phyloP scores from a whole-genome alignment of 2,888 invertebrate species.

The Hedya salicella region DNA sequence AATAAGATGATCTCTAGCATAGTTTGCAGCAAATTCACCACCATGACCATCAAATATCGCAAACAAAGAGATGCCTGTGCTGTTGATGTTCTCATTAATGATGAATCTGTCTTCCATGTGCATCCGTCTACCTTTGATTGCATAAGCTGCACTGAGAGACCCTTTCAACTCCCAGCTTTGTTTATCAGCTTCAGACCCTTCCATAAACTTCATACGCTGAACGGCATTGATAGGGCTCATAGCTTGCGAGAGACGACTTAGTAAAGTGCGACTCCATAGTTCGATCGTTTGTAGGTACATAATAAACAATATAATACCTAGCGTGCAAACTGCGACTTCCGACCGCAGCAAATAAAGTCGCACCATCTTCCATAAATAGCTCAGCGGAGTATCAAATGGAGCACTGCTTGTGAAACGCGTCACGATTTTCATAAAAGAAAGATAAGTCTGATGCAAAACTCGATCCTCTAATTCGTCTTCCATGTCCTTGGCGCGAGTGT shows the following conservation, averaged over 20 bases:
- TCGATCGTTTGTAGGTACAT: conserved; percentile 94
- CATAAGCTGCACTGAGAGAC: conserved; percentile 92
- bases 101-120: conserved; percentile 98
- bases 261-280: conserved; percentile 91
- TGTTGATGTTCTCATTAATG: conserved; percentile 93
- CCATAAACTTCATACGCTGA: conserved; percentile 84
- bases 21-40: conserved; percentile 97
- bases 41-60: conserved; percentile 98
- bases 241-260: conserved; percentile 89
- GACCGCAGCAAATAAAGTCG: conserved; percentile 92
- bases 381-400: conserved; percentile 90
- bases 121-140: conserved; percentile 94
- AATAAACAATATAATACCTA: conserved; percentile 88
- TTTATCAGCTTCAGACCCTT: conserved; percentile 82
- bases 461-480: conserved; percentile 97
- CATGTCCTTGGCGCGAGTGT: conserved; percentile 83
- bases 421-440: conserved; percentile 93
- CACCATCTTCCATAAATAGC: conserved; percentile 92
- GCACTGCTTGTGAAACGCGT: conserved; percentile 92
- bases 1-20: conserved; percentile 94
- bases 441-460: conserved; percentile 94
- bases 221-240: conserved; percentile 87
- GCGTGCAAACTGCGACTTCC: conserved; percentile 90
- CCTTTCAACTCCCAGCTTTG: conserved; percentile 91
- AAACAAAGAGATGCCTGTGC: conserved; percentile 94